These are phyloP conservation scores for Poeciliopsis presidionis DNA, from an alignment of 2,797 vertebrate genomes.

Conservation along the genomic window DNA sequence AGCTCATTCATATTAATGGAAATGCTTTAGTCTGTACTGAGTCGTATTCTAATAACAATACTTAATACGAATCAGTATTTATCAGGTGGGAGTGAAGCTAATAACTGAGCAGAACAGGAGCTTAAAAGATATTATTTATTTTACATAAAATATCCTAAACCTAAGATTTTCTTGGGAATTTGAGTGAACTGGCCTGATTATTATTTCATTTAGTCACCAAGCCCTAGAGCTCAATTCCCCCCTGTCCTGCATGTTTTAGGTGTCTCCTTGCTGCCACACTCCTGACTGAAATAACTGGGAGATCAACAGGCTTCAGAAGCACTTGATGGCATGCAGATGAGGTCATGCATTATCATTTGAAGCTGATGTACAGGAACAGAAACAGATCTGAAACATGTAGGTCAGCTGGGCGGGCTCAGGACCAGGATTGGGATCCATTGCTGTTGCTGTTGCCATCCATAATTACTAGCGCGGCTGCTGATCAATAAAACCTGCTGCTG, in stretches of 20 bases:
- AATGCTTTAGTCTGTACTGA: neutral
- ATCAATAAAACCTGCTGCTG: neutral
- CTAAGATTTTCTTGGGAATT: neutral
- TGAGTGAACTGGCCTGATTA: neutral
- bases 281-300: no score
- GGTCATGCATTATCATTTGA: no score
- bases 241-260: no score
- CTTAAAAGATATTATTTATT: neutral
- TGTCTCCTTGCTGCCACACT: no score
- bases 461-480: neutral
- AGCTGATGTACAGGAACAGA: no score
- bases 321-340: no score
- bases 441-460: neutral
- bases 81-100: neutral
- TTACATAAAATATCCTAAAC: neutral
- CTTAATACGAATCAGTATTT: neutral
- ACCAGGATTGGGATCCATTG: neutral
- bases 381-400: no score
- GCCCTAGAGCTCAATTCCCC: no score
- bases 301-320: no score
- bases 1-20: neutral
- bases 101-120: neutral
- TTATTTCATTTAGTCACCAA: neutral
- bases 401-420: no score
- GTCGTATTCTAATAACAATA: neutral